Base-by-base conservation (phyloP, 2,797 vertebrate species). In the Synanceia verrucosa region DNA sequence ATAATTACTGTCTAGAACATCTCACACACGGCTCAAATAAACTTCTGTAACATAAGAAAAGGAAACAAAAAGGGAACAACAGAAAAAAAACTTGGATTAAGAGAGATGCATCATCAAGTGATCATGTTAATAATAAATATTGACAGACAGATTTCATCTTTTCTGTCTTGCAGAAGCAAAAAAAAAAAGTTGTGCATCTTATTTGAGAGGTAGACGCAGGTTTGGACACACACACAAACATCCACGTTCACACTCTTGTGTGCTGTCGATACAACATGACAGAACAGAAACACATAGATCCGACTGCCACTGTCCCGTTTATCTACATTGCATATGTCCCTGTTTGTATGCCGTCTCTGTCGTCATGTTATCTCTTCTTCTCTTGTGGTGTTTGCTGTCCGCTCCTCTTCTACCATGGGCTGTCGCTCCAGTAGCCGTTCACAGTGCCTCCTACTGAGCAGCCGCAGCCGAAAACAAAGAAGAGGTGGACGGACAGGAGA, bases 401-500 rank as follows among this genome's bases (percentile, higher is more conserved):
- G 18, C 76, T 90, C 73, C 76, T 93, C 87, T 81, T 91, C 91
- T 94, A 94, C 91, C 93, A 93, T 3, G 93, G 91, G 82, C 93
- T 94, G 94, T 95, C 94, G 77, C 91, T 95, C 94, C 94, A 95
- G 91, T 93, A 94, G 88, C 94, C 93, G 67, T 93, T 95, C 88
- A 94, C 90, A 34, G 94, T 90, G 83, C 92, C 93, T 86, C 92
- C 93, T 81, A 92, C 90, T 91, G 89, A 86, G 78, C 65, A 75
- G 83, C 86, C 81, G 72, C 52, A 88, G 87, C 84, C 88, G 21
- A 87, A 36, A 82, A 90, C 74, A 88, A 78, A 81, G 80, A 86
- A 81, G 79, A 88, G 84, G 90, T 85, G 87, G 84, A 90, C 48
- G 73, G 82, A 90, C 64, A 87, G 86, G 72, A 51, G 78, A 74